phyloP scores from a whole-genome alignment of 1,140 invertebrate genomes.

The Panulirus ornatus region DNA sequence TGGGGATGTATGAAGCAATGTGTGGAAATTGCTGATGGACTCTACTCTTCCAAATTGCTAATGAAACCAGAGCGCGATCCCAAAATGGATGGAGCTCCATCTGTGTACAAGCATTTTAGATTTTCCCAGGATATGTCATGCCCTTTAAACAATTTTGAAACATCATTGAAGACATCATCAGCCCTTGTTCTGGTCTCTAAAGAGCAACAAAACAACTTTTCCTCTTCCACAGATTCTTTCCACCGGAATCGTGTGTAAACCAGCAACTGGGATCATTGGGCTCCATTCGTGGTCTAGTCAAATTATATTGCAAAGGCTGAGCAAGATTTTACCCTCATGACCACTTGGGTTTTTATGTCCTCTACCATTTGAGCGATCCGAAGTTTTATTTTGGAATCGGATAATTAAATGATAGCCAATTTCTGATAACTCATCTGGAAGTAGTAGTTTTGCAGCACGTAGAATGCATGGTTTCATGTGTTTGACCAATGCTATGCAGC shows the following conservation, averaged over 20 bases:
- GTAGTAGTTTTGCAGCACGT: background rate
- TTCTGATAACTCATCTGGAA: background rate
- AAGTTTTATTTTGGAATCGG: background rate
- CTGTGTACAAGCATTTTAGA: background rate
- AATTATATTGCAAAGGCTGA: background rate
- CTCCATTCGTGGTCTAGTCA: background rate
- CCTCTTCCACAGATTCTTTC: background rate
- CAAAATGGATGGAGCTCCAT: constrained; percentile 22
- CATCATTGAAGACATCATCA: constrained; percentile 22
- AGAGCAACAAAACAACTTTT: background rate
- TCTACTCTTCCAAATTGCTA: background rate
- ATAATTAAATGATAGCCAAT: background rate
- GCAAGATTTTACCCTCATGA: background rate
- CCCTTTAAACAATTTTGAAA: background rate
- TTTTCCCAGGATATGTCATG: constrained; percentile 14
- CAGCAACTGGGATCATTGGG: constrained; percentile 12
- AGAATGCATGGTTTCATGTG: background rate
- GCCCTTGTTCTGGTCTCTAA: constrained; percentile 6
- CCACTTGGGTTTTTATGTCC: constrained; percentile 20
- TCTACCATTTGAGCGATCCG: constrained; percentile 3
- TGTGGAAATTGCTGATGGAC: background rate
- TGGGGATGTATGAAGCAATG: constrained; percentile 31
- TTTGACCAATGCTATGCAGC: background rate
- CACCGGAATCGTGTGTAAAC: background rate
- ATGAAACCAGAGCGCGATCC: constrained; percentile 34